Evolutionary conservation across 1,140 invertebrate species (phyloP), one percentile per base, ranked within the genome.

Genomic region (Bombus confusus): DNA sequence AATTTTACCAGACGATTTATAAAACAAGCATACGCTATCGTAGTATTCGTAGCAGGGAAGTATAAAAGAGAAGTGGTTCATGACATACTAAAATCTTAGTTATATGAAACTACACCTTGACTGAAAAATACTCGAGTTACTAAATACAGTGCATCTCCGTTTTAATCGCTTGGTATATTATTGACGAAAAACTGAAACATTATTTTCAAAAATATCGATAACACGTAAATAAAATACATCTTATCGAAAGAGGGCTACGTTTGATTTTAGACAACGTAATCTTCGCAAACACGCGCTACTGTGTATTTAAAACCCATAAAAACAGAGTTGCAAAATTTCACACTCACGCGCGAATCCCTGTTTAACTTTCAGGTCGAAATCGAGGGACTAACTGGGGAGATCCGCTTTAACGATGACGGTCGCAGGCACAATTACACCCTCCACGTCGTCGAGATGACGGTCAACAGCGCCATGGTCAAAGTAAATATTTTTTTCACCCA

Each of bases 371-470:
- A 99, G 98, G 98, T 98, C 89, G 97, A 98, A 94, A 96, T 99
- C 87, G 97, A 98, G 95, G 98, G 98, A 37, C 95, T 99, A 83
- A 99, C 98, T 1, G 98, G 98, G 39, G 97, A 97, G 92, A 98
- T 99, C 91, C 97, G 97, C 83, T 98, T 99, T 94, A 98, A 97
- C 92, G 97, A 98, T 88, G 96, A 97, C 90, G 98, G 98, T 68
- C 96, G 97, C 90, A 95, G 98, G 85, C 96, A 97, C 88, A 98
- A 99, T 95, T 99, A 99, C 93, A 98, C 98, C 2, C 96, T 99
- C 52, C 98, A 99, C 92, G 97, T 99, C 41, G 97, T 99, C 85
- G 98, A 99, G 94, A 98, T 99, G 97, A 98, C 97, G 1, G 97
- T 98, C 64, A 98, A 98, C 92, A 98, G 97, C 91, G 98, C 97